These are phyloP conservation scores for Odontomyia ornata DNA, from an alignment of 2,888 invertebrate genomes.

Conservation along the genomic window DNA sequence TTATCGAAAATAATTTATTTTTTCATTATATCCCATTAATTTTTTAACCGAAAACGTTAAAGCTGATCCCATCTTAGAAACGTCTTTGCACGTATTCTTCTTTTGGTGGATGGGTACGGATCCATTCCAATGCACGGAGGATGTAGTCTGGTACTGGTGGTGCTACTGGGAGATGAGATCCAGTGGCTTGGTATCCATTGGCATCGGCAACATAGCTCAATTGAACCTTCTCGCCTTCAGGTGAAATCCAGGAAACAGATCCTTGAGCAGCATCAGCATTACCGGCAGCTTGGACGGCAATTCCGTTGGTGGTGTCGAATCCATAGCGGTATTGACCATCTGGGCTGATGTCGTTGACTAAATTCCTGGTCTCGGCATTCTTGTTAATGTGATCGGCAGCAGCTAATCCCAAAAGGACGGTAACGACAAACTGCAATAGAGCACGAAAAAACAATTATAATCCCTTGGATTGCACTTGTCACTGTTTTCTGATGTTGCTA, in stretches of 20 bases:
- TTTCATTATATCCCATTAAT: too few species aligned
- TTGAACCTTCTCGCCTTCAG: constrained; percentile 65
- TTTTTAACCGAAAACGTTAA: too few species aligned
- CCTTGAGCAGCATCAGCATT: constrained; percentile 67
- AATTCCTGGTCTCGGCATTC: constrained; percentile 63
- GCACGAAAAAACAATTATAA: neutral
- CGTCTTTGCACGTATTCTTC: constrained; percentile 26
- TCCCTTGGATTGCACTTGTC: neutral
- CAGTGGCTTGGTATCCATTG: constrained; percentile 68
- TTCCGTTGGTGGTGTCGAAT: constrained; percentile 71
- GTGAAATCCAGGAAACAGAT: constrained; percentile 66
- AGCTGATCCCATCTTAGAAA: neutral
- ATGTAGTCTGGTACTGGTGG: constrained; percentile 67
- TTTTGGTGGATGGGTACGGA: constrained; percentile 61
- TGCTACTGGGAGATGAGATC: constrained; percentile 59
- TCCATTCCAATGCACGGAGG: constrained; percentile 66
- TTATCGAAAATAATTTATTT: too few species aligned
- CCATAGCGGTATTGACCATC: constrained; percentile 65
- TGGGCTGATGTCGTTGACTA: constrained; percentile 59
- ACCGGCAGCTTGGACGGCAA: constrained; percentile 68
- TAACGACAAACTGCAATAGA: constrained; percentile 36
- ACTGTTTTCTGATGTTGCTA: neutral
- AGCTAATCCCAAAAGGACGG: constrained; percentile 56
- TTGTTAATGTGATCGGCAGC: constrained; percentile 60
- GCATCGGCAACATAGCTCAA: constrained; percentile 68